Conservation (phyloP, 2,888 invertebrate species). For the Drosophila siamana region DNA sequence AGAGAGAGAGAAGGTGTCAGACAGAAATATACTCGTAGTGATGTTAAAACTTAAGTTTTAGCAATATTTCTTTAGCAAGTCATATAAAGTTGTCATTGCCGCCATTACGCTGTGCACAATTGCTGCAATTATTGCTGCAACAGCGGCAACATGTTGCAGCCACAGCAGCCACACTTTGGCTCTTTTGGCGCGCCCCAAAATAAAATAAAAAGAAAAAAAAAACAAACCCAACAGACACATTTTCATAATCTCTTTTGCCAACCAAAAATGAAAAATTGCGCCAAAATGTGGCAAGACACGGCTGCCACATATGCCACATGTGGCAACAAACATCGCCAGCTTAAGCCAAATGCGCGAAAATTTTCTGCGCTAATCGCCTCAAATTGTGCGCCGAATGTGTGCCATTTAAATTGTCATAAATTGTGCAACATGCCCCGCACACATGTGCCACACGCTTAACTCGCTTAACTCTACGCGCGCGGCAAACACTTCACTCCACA, state of each 20-base stretch:
- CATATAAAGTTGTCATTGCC: constrained; percentile 68
- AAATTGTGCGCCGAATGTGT: constrained; percentile 78
- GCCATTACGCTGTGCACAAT: constrained; percentile 36
- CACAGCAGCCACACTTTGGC: constrained; percentile 32
- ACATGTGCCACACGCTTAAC: constrained; percentile 10
- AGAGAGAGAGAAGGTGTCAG: constrained; percentile 12
- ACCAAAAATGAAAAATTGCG: constrained; percentile 57
- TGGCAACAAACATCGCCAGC: constrained; percentile 46
- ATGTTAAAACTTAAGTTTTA: constrained; percentile 50
- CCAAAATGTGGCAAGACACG: constrained; percentile 40
- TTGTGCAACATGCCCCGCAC: constrained; percentile 47
- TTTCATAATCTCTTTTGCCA: constrained; percentile 56
- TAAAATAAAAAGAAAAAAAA: constrained; percentile 24
- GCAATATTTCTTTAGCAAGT: constrained; percentile 39
- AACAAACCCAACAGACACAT: constrained; percentile 16
- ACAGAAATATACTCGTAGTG: not conserved
- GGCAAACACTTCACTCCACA: not conserved
- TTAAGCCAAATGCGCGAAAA: constrained; percentile 73
- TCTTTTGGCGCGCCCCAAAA: constrained; percentile 56
- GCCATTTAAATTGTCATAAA: constrained; percentile 81
- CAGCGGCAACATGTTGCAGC: constrained; percentile 55
- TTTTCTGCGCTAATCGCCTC: constrained; percentile 76
- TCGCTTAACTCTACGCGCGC: not conserved
- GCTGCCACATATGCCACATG: constrained; percentile 71
- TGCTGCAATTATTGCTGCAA: constrained; percentile 58